A percentile compares a stretch with the other conserved stretches of the same genome.
phyloP scores from a whole-genome alignment of 1,140 invertebrate genomes.

The Solenopsis fugax region DNA sequence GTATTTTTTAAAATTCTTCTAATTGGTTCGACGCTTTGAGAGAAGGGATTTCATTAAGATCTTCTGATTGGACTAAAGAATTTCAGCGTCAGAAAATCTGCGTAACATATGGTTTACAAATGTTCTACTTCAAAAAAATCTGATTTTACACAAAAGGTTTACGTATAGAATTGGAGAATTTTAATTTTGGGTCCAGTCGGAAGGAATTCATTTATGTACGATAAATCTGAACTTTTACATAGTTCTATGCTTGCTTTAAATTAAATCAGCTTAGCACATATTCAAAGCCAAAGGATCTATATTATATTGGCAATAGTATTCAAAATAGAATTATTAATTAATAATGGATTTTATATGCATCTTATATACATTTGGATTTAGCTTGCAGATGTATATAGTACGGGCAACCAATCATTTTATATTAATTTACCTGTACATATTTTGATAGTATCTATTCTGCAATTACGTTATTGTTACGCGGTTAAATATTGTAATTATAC shows the following conservation, averaged over 20 bases:
- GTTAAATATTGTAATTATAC: not conserved
- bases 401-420: not conserved
- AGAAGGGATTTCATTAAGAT: not conserved
- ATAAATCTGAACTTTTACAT: not conserved
- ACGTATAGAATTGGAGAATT: not conserved
- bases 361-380: not conserved
- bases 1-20: not conserved
- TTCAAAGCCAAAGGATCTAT: not conserved
- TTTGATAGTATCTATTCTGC: not conserved
- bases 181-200: not conserved
- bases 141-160: not conserved
- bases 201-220: not conserved
- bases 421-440: not conserved
- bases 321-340: not conserved
- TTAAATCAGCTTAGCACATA: not conserved
- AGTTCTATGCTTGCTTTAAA: not conserved
- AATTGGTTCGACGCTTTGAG: not conserved
- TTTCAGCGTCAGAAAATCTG: not conserved
- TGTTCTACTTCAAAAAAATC: not conserved
- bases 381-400: not conserved
- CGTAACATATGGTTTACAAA: not conserved
- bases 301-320: not conserved
- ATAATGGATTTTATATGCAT: slow-evolving; percentile 6
- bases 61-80: not conserved
- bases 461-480: not conserved